Percentiles rank a stretch among this genome's conserved stretches.
These are phyloP conservation scores for Promerops cafer DNA, from an alignment of 2,113 vertebrate genomes.

Conservation along the genomic window DNA sequence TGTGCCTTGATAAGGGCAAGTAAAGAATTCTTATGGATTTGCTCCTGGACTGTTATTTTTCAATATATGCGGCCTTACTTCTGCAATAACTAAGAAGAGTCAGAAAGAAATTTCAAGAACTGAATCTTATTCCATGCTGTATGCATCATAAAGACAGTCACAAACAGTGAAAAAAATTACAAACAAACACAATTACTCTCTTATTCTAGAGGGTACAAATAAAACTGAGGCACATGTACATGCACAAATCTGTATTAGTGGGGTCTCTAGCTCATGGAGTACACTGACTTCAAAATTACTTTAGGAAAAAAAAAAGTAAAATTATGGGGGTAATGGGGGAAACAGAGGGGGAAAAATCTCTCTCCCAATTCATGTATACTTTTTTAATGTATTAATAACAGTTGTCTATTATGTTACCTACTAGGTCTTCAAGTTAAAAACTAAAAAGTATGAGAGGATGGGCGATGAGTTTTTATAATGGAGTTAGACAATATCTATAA, in stretches of 20 bases:
- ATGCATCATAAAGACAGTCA: background rate
- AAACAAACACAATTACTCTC: background rate
- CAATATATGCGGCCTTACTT: background rate
- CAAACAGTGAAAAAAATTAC: background rate
- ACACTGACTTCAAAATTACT: background rate
- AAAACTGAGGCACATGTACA: background rate
- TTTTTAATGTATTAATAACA: background rate
- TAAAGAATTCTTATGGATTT: background rate
- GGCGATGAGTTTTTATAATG: background rate
- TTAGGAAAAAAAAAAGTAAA: background rate
- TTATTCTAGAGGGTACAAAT: background rate
- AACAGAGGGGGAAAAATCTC: background rate
- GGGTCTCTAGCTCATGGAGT: background rate
- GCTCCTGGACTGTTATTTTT: background rate
- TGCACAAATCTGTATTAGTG: background rate
- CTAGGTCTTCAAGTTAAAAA: background rate
- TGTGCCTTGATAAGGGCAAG: background rate
- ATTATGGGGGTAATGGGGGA: fast-evolving
- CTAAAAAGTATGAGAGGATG: background rate
- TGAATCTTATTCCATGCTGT: background rate
- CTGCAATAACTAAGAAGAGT: background rate
- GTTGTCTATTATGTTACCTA: background rate
- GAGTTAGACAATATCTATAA: background rate
- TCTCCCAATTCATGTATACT: background rate
- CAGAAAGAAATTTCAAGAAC: background rate